Conservation (phyloP, 2,113 vertebrate species). For the Chionomys nivalis region DNA sequence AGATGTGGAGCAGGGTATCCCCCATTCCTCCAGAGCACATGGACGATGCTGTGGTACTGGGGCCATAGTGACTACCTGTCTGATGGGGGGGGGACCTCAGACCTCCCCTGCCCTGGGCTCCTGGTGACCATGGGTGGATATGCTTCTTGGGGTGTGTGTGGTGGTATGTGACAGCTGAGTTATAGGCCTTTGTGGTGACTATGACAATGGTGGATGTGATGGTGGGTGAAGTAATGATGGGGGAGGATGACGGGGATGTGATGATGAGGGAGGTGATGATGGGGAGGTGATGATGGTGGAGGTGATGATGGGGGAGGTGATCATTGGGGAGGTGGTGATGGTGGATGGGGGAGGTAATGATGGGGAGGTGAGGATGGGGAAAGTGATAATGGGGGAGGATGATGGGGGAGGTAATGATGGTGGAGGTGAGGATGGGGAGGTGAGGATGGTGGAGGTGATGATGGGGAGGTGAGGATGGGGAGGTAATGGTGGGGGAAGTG, state of each 20-base stretch:
- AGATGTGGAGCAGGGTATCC: neutral
- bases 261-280: no score
- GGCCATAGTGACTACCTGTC: neutral
- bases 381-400: no score
- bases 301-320: no score
- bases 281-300: neutral
- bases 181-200: neutral
- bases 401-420: no score
- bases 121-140: neutral
- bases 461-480: no score
- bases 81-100: neutral
- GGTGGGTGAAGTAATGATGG: no score
- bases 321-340: no score
- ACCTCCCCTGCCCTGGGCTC: neutral
- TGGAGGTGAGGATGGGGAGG: no score
- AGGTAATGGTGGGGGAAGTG: no score
- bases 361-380: no score
- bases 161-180: neutral
- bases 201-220: neutral
- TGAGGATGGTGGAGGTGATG: no score
- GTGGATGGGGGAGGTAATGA: no score
- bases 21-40: neutral
- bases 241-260: neutral
- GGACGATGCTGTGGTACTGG: neutral
- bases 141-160: neutral